Evolutionary conservation across 2,113 vertebrate species (phyloP), one percentile per base, ranked within the genome.

Genomic region (Seriola quinqueradiata): DNA sequence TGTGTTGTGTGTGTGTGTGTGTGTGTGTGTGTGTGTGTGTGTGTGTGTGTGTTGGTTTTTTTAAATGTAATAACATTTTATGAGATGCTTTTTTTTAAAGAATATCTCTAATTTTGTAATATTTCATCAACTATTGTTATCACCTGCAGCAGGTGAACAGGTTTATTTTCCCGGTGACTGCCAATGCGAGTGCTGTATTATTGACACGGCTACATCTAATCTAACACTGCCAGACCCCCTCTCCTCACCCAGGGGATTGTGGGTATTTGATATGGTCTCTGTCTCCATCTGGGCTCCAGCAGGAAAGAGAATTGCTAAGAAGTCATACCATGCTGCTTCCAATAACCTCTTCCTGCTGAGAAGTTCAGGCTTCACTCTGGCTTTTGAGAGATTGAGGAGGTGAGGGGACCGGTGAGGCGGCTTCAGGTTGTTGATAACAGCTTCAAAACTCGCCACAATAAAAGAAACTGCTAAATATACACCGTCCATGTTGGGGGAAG

Each of bases 151-250:
- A 25, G 69, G 67, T 16, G 66, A 77, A 70, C 69, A 81, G 63
- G 65, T 66, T 79, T 40, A 28, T 84, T 72, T 65, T 86, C 46
- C 71, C 11, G 61, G 25, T 32, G 42, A 44, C 68, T 78, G 67
- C 73, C 74, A 44, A 48, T 63, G 75, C 5, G 0, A 68, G 21
- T 23, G 54, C 23, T 81, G 74, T 44, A 42, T 80, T 91, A 80
- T 81, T 89, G 83, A 89, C 90, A 87, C 8, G 3, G 34, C 75
- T 69, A 65, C 87, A 78, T 88, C 81, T 86, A 82, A 88, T 89
- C 87, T 77, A 87, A 77, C 81, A 61, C 77, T 9, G 52, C 70
- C 90, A 84, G 85, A 50, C 63, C 70, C 52, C 84, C 70, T 38
- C 70, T 54, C 67, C 34, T 61, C 13, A 42, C 82, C 67, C 61